These are phyloP conservation scores for Dorcus hopei DNA, from an alignment of 2,888 invertebrate genomes.

Conservation along the genomic window DNA sequence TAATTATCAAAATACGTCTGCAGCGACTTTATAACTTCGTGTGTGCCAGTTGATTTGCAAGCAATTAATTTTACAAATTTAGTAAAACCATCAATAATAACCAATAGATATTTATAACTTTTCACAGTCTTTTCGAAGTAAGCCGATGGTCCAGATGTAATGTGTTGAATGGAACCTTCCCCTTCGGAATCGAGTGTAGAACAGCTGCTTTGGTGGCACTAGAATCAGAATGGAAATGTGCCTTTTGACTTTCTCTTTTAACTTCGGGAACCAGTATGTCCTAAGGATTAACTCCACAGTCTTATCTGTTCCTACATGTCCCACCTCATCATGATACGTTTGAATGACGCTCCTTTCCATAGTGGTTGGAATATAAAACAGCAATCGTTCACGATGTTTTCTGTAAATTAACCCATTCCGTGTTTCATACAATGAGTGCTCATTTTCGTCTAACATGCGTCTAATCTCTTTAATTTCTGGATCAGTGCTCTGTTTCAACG, in stretches of 20 bases:
- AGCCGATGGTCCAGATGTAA: conserved; percentile 36
- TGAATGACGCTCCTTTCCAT: conserved; percentile 30
- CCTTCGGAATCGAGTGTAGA: conserved; percentile 31
- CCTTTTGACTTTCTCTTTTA: conserved; percentile 27
- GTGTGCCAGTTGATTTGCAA: conserved; percentile 20
- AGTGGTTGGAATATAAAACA: conserved; percentile 25
- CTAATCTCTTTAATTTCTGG: conserved; percentile 24
- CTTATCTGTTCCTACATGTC: conserved; percentile 37
- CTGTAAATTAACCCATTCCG: conserved; percentile 11
- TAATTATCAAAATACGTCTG: conserved; percentile 24
- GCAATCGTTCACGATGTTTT: conserved; percentile 9
- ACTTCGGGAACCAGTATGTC: conserved; percentile 38
- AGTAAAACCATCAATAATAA: conserved; percentile 31
- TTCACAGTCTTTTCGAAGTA: conserved; percentile 17
- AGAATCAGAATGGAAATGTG: conserved; percentile 23
- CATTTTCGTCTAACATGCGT: conserved; percentile 19
- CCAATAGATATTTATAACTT: conserved; percentile 28
- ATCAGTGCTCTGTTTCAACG: conserved; percentile 22
- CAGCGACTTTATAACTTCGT: conserved; percentile 23
- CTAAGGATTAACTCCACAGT: conserved; percentile 25
- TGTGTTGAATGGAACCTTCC: conserved; percentile 28
- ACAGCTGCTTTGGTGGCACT: conserved; percentile 30
- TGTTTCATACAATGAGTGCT: conserved; percentile 14
- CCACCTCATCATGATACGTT: conserved; percentile 30
- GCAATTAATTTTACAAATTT: conserved; percentile 31